A percentile compares a stretch with the other conserved stretches of the same genome.
Conservation (phyloP, 2,113 vertebrate species). For the Osmerus mordax region DNA sequence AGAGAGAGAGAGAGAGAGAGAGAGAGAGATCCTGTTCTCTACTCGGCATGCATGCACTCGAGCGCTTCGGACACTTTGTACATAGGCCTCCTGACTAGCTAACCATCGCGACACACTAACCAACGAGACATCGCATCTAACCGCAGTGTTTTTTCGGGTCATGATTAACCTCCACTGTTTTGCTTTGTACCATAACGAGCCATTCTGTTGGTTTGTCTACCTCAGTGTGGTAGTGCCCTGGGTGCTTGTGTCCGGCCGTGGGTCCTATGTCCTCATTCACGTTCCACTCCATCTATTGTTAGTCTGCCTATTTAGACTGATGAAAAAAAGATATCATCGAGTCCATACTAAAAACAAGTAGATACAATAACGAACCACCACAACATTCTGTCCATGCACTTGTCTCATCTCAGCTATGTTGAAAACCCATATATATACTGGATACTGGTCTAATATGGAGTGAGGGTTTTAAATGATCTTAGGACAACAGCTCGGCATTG, state of each 20-base stretch:
- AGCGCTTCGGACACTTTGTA: slow-evolving; percentile 23
- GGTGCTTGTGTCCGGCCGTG: slow-evolving; percentile 19
- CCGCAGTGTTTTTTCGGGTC: not conserved
- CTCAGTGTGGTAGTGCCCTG: slow-evolving; percentile 37
- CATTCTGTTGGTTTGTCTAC: slow-evolving; percentile 48
- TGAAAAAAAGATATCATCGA: not conserved
- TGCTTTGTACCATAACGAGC: slow-evolving; percentile 23
- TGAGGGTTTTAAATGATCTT: not conserved
- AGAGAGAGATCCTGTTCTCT: too few species aligned
- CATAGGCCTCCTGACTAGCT: slow-evolving; percentile 14
- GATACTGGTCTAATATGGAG: not conserved
- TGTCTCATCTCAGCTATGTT: not conserved
- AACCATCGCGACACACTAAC: not conserved
- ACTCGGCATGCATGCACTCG: not conserved
- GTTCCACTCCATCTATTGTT: not conserved
- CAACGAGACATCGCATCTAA: not conserved
- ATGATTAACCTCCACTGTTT: slow-evolving; percentile 13
- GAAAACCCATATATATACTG: not conserved
- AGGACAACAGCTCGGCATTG: too few species aligned
- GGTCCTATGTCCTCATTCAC: not conserved
- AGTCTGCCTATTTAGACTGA: slow-evolving; percentile 6
- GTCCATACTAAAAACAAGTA: not conserved
- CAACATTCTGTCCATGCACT: not conserved
- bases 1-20: not conserved
- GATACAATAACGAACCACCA: not conserved